Percentiles rank a stretch among this genome's conserved stretches.
Evolutionary conservation across 2,797 vertebrate genomes (phyloP).

Genomic region (Spatula clypeata): DNA sequence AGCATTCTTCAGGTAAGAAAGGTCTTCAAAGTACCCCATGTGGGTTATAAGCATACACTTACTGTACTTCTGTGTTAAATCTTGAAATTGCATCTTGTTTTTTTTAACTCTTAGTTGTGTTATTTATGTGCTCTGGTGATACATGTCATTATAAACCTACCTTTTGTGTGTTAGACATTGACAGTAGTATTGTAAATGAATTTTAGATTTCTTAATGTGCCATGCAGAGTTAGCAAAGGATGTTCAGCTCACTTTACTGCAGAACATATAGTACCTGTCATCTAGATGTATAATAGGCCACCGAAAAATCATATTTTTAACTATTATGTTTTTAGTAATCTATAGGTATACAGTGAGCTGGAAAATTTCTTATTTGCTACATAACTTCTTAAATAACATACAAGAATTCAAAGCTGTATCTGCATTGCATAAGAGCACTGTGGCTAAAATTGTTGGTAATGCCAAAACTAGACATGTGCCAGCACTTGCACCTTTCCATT

Average conservation of each 20-base stretch:
- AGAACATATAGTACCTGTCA: background rate
- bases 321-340: fast-evolving
- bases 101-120: background rate
- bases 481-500: background rate
- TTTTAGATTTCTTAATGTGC: background rate
- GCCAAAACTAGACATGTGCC: background rate
- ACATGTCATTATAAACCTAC: background rate
- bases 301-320: background rate
- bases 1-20: conserved; percentile 79
- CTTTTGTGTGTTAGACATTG: background rate
- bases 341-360: background rate
- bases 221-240: background rate
- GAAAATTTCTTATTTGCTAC: background rate
- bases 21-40: background rate
- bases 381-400: background rate
- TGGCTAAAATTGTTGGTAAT: background rate
- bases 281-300: background rate
- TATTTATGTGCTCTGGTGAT: background rate
- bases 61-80: background rate
- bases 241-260: background rate
- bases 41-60: background rate
- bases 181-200: background rate
- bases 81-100: background rate
- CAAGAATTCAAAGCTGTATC: background rate
- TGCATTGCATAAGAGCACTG: background rate